Conservation (phyloP, 1,140 invertebrate species). For the Micrasema minimum region DNA sequence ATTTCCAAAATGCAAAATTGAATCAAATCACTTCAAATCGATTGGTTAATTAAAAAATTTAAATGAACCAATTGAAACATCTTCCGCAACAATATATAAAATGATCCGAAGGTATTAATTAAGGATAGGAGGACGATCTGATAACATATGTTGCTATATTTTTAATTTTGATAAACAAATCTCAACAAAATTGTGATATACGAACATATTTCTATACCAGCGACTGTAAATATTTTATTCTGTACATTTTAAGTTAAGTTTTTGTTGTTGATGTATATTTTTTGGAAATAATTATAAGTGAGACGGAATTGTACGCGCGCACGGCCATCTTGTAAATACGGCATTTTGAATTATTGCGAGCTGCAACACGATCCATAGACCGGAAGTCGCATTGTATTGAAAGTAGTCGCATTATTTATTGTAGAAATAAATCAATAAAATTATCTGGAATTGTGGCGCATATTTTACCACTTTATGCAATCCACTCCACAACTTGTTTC, state of each 20-base stretch:
- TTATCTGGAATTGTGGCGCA: too few relatives aligned
- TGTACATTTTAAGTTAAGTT: slow-evolving; percentile 23
- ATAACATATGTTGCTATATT: neutral
- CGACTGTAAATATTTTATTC: slow-evolving; percentile 7
- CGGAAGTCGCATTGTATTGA: neutral
- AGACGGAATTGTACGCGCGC: slow-evolving; percentile 35
- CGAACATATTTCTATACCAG: slow-evolving; percentile 12
- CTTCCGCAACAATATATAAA: too few relatives aligned
- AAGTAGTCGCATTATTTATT: neutral
- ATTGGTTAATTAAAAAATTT: too few relatives aligned
- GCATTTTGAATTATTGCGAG: slow-evolving; percentile 18
- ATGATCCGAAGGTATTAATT: too few relatives aligned
- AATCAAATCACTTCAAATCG: too few relatives aligned
- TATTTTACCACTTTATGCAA: too few relatives aligned
- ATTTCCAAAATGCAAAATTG: too few relatives aligned
- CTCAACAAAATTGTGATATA: slow-evolving; percentile 31
- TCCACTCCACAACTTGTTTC: too few relatives aligned
- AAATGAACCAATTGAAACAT: too few relatives aligned
- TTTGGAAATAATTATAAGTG: slow-evolving; percentile 20
- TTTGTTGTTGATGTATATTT: slow-evolving; percentile 21
- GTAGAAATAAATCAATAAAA: neutral
- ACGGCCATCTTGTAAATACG: slow-evolving; percentile 37
- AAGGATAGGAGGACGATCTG: too few relatives aligned
- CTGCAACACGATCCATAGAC: too few relatives aligned
- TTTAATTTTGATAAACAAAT: neutral